Evolutionary conservation across 2,797 vertebrate genomes (phyloP).

Genomic region (Carapus acus): DNA sequence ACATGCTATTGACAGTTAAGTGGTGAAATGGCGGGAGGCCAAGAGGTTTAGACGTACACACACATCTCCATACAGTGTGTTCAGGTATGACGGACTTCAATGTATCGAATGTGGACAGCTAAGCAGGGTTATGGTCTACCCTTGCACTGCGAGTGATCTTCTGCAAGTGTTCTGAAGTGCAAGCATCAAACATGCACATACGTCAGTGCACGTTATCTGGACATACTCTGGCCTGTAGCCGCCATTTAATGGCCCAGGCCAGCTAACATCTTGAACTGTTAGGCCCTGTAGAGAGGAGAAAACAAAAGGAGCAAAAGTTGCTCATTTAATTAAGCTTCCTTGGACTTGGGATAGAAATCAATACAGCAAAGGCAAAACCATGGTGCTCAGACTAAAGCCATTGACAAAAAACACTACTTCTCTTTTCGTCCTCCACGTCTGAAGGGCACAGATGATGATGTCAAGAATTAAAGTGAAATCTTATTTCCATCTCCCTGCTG

Average conservation of each 20-base stretch:
- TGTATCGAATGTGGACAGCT: conserved; percentile 47
- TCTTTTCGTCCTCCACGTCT: conserved; percentile 59
- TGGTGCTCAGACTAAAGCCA: conserved; percentile 26
- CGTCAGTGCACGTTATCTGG: conserved; percentile 67
- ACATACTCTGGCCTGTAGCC: conserved; percentile 90
- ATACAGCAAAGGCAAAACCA: too few species aligned
- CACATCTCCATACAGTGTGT: conserved; percentile 44
- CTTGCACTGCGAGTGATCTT: conserved; percentile 56
- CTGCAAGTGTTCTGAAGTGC: conserved; percentile 31
- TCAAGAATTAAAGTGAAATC: conserved; percentile 61
- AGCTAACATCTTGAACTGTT: conserved; percentile 91
- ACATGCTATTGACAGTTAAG: too few species aligned
- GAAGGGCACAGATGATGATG: conserved; percentile 63
- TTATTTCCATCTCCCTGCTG: conserved; percentile 65
- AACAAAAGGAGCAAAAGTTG: conserved; percentile 89
- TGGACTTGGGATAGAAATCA: conserved; percentile 18
- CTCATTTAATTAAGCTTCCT: conserved; percentile 82
- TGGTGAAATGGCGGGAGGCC: too few species aligned
- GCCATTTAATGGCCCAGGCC: conserved; percentile 89
- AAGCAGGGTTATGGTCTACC: conserved; percentile 50
- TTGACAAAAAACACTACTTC: conserved; percentile 57
- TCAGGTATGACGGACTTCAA: conserved; percentile 37
- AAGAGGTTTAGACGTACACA: conserved; percentile 2
- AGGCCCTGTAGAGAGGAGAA: conserved; percentile 85
- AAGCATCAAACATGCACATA: conserved; percentile 61